These are phyloP conservation scores for Popillia japonica DNA, from an alignment of 1,140 invertebrate genomes.

Conservation along the genomic window DNA sequence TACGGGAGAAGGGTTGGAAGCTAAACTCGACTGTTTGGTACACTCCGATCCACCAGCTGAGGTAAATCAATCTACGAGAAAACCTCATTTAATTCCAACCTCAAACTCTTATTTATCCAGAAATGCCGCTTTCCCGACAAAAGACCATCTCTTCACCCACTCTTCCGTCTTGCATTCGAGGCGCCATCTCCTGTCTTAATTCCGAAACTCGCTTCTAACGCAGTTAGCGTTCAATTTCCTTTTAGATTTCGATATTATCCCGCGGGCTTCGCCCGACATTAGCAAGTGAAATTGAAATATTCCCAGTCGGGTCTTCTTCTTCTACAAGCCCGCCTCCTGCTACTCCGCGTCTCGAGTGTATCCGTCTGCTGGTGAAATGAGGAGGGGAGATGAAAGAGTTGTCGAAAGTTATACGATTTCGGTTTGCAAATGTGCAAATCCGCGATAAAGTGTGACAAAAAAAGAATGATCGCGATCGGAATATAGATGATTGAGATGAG, in stretches of 20 bases:
- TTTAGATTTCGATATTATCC: background rate
- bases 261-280: background rate
- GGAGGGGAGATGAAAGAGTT: background rate
- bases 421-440: background rate
- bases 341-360: no score
- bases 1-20: slow-evolving; percentile 75
- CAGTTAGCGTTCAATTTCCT: slow-evolving; percentile 19
- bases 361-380: no score
- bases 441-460: background rate
- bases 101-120: no score
- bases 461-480: background rate
- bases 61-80: slow-evolving; percentile 57
- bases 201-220: slow-evolving; percentile 2
- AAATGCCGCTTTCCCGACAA: background rate
- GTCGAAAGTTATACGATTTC: background rate
- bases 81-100: no score
- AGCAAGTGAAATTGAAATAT: slow-evolving; percentile 24
- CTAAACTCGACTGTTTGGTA: slow-evolving; percentile 76
- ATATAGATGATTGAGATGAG: background rate
- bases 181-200: slow-evolving; percentile 24
- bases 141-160: background rate
- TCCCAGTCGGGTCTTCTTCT: background rate
- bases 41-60: slow-evolving; percentile 76
- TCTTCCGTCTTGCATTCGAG: background rate
- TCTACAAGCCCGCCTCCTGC: background rate